phyloP scores from a whole-genome alignment of 2,113 vertebrate genomes.

The Lepus timidus region DNA sequence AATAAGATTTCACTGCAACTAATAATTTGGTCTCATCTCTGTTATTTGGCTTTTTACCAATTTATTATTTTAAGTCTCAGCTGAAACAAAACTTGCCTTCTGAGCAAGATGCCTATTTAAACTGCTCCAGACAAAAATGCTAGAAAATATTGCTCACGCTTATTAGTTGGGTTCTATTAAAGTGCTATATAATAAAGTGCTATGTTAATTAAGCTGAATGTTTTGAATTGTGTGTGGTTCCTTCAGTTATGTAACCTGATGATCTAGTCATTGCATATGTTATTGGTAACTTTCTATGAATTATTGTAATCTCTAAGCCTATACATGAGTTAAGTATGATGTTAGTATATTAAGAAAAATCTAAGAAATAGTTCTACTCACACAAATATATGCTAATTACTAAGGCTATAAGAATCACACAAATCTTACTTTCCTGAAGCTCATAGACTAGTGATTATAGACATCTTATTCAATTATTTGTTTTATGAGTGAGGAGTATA shows the following conservation, averaged over 20 bases:
- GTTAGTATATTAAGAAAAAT: neutral
- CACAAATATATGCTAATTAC: neutral
- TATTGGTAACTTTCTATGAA: neutral
- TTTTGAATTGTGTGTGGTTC: neutral
- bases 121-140: neutral
- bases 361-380: neutral
- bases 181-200: neutral
- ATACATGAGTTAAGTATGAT: neutral
- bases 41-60: neutral
- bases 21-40: slow-evolving; percentile 29
- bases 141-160: neutral
- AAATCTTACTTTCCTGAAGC: neutral
- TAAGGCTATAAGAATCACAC: neutral
- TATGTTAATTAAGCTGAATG: neutral
- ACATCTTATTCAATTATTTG: neutral
- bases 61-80: slow-evolving; percentile 36
- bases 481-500: neutral
- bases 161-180: neutral
- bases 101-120: neutral
- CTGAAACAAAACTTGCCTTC: neutral
- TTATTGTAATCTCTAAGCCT: neutral
- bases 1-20: neutral
- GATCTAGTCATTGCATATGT: neutral
- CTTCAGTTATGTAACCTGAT: neutral
- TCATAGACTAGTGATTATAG: neutral